Conservation (phyloP, 2,113 vertebrate genomes). For the Rhabdornis inornatus region DNA sequence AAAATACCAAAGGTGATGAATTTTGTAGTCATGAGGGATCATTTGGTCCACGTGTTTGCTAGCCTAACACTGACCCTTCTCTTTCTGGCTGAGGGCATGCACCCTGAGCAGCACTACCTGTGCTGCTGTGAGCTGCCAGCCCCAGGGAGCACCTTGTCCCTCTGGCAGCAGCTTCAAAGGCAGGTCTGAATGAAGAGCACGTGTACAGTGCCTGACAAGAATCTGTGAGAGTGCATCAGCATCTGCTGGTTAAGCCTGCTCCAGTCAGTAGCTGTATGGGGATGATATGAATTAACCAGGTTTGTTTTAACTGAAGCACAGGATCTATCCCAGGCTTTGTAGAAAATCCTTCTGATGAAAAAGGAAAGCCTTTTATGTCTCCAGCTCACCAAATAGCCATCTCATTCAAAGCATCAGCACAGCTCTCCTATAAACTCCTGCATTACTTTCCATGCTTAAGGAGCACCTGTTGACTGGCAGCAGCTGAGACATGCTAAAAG, state of each 20-base stretch:
- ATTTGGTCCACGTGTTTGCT: background rate
- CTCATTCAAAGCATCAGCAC: background rate
- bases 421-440: background rate
- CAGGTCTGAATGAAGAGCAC: background rate
- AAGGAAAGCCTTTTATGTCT: background rate
- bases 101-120: background rate
- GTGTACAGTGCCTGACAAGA: background rate
- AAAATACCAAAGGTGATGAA: background rate
- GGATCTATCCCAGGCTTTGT: background rate
- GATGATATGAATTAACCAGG: background rate
- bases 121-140: background rate
- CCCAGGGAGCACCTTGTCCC: background rate
- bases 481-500: background rate
- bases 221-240: background rate
- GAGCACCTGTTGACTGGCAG: background rate
- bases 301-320: background rate
- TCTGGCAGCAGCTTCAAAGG: background rate
- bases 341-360: slow-evolving; percentile 3
- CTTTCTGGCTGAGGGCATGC: background rate
- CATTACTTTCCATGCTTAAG: background rate
- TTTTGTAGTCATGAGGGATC: background rate
- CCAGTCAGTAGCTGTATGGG: background rate
- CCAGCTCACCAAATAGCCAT: background rate
- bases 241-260: background rate
- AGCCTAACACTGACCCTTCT: background rate